Base-by-base conservation (phyloP, 2,888 invertebrate genomes). In the Saturnia japonica region DNA sequence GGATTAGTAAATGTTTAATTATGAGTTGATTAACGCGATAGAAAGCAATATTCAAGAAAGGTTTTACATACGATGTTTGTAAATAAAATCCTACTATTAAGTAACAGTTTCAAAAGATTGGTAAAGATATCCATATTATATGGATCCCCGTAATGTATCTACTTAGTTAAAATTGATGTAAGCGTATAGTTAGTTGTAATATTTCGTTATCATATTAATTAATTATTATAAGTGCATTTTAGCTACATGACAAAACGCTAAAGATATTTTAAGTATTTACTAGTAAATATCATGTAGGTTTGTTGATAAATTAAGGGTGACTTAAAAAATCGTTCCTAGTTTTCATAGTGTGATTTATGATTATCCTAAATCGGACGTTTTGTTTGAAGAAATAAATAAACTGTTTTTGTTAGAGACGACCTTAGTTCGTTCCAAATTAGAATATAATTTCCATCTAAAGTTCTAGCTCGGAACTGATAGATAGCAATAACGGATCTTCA, bases 281-380 rank as follows among this genome's bases (percentile, higher is more conserved):
- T 67, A n/a, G 19, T 68, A 70, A 68, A 54, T 68, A 68, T 68
- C 12, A 40, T 71, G 72, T 77, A 80, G 76, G 72, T 74, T 78
- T 78, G 74, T 77, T 80, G 78, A 81, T 78, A 72, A 73, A 69
- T 67, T 66, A 43, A 45, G 54, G 47, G 75, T 74, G 77, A 77
- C 75, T 80, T 80, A 71, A 81, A 82, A 80, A 82, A 82, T 86
- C 81, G 86, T 88, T 88, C 86, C 86, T 88, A 86, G 85, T 82
- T 85, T 75, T 79, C 75, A 78, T 79, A 73, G 79, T 77, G 79
- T 81, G 78, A 79, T 77, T 74, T 83, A 83, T 82, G 80, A 74
- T 84, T 82, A 76, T 79, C 74, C 81, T 79, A 79, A 80, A 68
- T 11, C 54, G 1, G 9, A 11, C 22, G 22, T 22, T 54, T n/a